Percentiles rank a stretch among this genome's conserved stretches.
Conservation (phyloP, 2,888 invertebrate genomes). For the Drosophila mercatorum region DNA sequence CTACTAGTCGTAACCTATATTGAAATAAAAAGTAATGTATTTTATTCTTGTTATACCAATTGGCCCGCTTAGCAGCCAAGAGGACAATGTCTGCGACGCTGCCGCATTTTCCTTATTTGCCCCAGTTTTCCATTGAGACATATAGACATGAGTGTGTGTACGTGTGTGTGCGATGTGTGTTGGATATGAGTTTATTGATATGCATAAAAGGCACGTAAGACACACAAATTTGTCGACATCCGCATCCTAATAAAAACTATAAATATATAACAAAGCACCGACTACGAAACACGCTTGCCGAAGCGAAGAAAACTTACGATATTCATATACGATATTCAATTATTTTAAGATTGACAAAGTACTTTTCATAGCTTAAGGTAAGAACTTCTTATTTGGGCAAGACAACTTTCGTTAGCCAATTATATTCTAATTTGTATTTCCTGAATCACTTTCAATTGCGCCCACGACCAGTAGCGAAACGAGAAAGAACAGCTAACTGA, state of each 20-base stretch:
- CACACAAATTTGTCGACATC: slow-evolving; percentile 55
- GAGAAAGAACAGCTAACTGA: not conserved
- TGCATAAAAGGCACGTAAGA: slow-evolving; percentile 56
- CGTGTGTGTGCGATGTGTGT: not conserved
- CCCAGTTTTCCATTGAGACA: slow-evolving; percentile 47
- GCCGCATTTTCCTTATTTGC: slow-evolving; percentile 51
- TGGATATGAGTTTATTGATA: slow-evolving; percentile 68
- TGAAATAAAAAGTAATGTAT: slow-evolving; percentile 19
- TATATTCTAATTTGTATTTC: slow-evolving; percentile 2
- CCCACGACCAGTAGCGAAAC: not conserved
- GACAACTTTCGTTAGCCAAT: not conserved
- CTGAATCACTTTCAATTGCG: slow-evolving; percentile 11
- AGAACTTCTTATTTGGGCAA: not conserved
- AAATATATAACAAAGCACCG: slow-evolving; percentile 1
- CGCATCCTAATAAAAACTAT: slow-evolving; percentile 58
- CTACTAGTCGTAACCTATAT: slow-evolving; percentile 37
- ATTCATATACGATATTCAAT: not conserved
- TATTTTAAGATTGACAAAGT: not conserved
- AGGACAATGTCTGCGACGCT: slow-evolving; percentile 36
- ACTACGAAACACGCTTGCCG: slow-evolving; percentile 29
- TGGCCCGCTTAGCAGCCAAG: slow-evolving; percentile 39
- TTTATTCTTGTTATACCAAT: slow-evolving; percentile 38
- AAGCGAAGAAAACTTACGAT: not conserved
- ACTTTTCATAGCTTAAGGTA: not conserved
- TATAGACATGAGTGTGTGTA: not conserved